Base-by-base conservation (phyloP, 2,888 invertebrate genomes). In the Athalia circularis region DNA sequence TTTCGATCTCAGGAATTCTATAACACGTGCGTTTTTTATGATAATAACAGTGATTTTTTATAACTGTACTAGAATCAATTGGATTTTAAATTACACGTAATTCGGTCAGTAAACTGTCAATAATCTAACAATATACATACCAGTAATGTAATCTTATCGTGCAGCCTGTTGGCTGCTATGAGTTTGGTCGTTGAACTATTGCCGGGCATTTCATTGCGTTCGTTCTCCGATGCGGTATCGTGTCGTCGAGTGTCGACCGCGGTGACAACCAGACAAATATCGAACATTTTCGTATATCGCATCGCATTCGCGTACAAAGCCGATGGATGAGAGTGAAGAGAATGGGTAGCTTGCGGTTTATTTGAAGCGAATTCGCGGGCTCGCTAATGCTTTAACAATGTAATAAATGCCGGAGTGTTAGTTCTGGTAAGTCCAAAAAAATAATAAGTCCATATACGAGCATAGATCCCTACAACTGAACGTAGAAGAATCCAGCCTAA, bases 131-230 rank as follows among this genome's bases (percentile, higher is more conserved):
- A 15, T 15, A 62, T 43, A 43, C 43, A 62, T 6, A 62, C 43
- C 43, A 62, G 29, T 15, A 29, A 62, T 62, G 11, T 62, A 29
- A 29, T 62, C 43, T 62, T 29, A 15, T 43, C 8, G 6, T 43
- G 4, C 15, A 8, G 61, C 8, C 8, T 6, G 15, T 4, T 62
- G 29, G 29, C 29, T 29, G 29, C 29, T 62, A 43, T 15, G 43
- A 62, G 43, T 29, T 62, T 62, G 62, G 62, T 62, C 62, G 11
- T 62, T 62, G 62, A 62, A 62, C 62, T 43, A 62, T 62, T 9
- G 43, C 62, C 29, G 9, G 43, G 9, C 29, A 62, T 62, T 43
- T 62, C 15, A 43, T 15, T 29, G 3, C 29, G 15, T 5, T 62
- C 62, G 43, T 62, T 62, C 8, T 15, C 43, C 8, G 8, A 62